A percentile compares a stretch with the other conserved stretches of the same genome.
Conservation (phyloP, 2,797 vertebrate species). For the Eulemur coronatus region DNA sequence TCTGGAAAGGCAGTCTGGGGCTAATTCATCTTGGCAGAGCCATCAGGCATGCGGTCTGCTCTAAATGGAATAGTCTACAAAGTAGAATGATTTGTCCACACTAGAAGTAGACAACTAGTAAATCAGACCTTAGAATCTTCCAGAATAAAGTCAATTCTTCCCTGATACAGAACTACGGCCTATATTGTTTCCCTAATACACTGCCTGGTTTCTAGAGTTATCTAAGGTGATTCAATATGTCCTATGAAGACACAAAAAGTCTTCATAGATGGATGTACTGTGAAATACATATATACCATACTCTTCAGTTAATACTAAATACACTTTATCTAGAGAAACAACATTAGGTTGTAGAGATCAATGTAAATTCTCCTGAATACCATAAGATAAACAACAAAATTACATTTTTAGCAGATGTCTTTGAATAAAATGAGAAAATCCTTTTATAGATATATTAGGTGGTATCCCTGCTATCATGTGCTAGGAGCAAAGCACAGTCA, state of each 20-base stretch:
- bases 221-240: not conserved
- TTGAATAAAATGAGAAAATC: conserved; percentile 6
- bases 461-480: not conserved
- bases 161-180: not conserved
- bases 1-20: not conserved
- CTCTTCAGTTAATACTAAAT: not conserved
- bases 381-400: not conserved
- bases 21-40: not conserved
- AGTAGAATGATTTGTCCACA: conserved; percentile 34
- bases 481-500: not conserved
- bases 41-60: not conserved
- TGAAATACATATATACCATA: not conserved
- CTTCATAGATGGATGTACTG: not conserved
- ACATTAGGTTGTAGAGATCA: not conserved
- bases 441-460: not conserved
- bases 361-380: not conserved
- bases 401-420: not conserved
- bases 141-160: conserved; percentile 23
- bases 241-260: not conserved
- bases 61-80: conserved; percentile 15
- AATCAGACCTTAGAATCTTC: not conserved
- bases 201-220: not conserved
- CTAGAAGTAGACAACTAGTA: conserved; percentile 13
- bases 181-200: not conserved
- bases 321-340: not conserved